A percentile compares a stretch with the other conserved stretches of the same genome.
phyloP scores from a whole-genome alignment of 2,797 vertebrate species.

The Rhadinocentrus ornatus region DNA sequence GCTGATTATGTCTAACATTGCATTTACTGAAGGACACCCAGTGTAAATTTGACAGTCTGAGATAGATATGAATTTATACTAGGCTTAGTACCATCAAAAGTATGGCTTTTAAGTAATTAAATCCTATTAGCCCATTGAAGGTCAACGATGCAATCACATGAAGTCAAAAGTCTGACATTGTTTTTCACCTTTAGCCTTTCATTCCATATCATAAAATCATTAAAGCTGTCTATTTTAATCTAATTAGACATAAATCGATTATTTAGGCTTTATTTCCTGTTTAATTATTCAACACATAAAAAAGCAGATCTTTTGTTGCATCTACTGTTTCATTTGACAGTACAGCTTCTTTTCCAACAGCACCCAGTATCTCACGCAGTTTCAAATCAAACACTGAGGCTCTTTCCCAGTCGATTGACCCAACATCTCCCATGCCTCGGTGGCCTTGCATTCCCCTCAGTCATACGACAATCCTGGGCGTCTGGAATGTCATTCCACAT shows the following conservation, averaged over 20 bases:
- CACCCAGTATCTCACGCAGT: conserved; percentile 24
- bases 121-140: not conserved
- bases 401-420: conserved; percentile 36
- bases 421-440: conserved; percentile 56
- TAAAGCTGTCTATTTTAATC: not conserved
- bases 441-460: conserved; percentile 77
- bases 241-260: not conserved
- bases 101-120: not conserved
- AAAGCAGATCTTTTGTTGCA: conserved; percentile 4
- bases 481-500: conserved; percentile 83
- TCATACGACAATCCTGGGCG: conserved; percentile 78
- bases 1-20: no score
- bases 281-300: not conserved
- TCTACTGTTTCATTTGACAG: not conserved
- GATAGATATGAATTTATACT: no score
- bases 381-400: conserved; percentile 36
- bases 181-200: not conserved
- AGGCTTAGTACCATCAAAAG: not conserved
- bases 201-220: not conserved
- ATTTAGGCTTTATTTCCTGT: not conserved
- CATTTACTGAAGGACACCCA: not conserved
- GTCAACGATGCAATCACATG: not conserved
- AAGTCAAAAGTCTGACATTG: not conserved
- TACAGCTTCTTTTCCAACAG: conserved; percentile 23
- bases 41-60: no score